Evolutionary conservation across 2,113 vertebrate species (phyloP).

Genomic region (Poecile atricapillus): DNA sequence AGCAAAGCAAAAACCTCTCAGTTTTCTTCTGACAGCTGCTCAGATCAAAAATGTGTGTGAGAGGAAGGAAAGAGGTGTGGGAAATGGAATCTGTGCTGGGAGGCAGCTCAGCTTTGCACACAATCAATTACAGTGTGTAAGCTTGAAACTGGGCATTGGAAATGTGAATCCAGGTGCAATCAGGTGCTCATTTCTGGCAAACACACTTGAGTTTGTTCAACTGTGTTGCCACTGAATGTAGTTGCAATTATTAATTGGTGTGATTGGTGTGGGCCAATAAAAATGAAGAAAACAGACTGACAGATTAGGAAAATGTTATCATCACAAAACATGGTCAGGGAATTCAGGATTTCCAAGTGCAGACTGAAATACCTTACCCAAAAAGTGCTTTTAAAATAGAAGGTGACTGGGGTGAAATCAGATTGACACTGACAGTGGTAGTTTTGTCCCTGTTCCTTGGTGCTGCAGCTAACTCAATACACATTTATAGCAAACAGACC

Average conservation of each 20-base stretch:
- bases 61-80: background rate
- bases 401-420: background rate
- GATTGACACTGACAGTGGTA: background rate
- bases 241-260: background rate
- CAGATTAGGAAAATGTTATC: background rate
- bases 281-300: background rate
- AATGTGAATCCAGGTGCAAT: background rate
- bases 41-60: background rate
- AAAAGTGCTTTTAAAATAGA: background rate
- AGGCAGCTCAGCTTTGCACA: background rate
- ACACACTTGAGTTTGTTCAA: background rate
- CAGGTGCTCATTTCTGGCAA: background rate
- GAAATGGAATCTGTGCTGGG: background rate
- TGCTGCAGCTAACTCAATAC: background rate
- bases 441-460: background rate
- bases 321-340: background rate
- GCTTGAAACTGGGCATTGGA: background rate
- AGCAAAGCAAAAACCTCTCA: background rate
- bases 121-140: background rate
- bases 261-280: background rate
- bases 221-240: background rate
- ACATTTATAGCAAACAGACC: background rate
- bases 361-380: background rate
- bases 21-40: background rate
- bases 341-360: background rate